Base-by-base conservation (phyloP, 1,140 invertebrate genomes). In the Apolygus lucorum region DNA sequence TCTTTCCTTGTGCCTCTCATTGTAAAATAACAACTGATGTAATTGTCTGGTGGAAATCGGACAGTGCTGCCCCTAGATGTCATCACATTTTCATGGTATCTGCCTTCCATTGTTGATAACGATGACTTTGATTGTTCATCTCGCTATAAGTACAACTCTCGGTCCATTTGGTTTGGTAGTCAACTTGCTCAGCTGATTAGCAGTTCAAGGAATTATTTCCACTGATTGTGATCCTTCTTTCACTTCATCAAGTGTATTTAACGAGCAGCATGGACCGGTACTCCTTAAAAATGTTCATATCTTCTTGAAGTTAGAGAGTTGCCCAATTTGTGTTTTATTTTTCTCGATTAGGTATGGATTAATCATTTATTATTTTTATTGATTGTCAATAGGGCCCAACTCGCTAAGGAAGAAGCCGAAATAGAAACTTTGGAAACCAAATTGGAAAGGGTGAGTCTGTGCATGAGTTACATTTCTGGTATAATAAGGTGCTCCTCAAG, bases 391-490 rank as follows among this genome's bases (percentile, higher is more conserved):
- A 95, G 92, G 79, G 83, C 86, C 75, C 86, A 87, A 74, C 79
- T 96, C 72, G 91, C 93, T 78, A 87, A 90, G 73, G 87, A 93
- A 77, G 93, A 96, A 80, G 79, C 82, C 52, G 90, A 89, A 77
- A 87, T 95, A 71, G 93, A 96, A 76, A 83, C 87, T 71, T 82
- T 96, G 70, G 94, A 96, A 81, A 85, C 86, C 75, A 90, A 90
- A 77, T 79, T 96, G 69, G 93, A 96, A 76, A 94, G 92, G 84
- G 90, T 87, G 78, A 70, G 29, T 42, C 4, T 17, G 34, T 42
- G 4, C 34, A 4, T 42, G 34, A 42, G 34, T 17, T n/a, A 17
- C 34, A 42, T 17, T 8, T 42, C 17, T 42, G 34, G 4, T 42
- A 17, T 42, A 42, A 17, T 42, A 42, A 42, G 4, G 4, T 17